Base-by-base conservation (phyloP, 2,797 vertebrate genomes). In the Botia kubotai region DNA sequence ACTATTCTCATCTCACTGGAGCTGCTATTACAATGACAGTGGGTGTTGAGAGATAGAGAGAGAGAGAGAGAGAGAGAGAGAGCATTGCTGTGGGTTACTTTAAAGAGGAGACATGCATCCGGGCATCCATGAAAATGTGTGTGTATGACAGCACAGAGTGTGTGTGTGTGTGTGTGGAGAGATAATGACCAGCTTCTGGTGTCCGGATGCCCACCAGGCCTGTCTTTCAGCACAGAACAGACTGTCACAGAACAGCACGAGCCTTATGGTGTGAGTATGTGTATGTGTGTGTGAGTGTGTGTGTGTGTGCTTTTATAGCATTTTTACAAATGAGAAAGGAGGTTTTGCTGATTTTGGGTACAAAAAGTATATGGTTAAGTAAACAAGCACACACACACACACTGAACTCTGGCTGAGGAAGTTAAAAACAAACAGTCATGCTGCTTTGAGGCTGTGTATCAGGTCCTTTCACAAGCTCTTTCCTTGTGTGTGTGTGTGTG, bases 21-120 rank as follows among this genome's bases (percentile, higher is more conserved):
- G 52, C 33, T 69, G 16, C 8, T 68, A 46, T 48, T 77, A 69
- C 65, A 69, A 29, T 58, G 65, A 68, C 68, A 19, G 52, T 69
- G 21, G 75, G 66, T 77, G 65, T 77, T 69, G 36, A 53, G 29
- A 67, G 62, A 66, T 69, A 74, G 72, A 75, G 60, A 66, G 68
- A 77, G 19, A 78, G 29, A 68, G 11, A 78, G 29, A 68, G 11
- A 68, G n/a, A 79, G 48, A 52, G 17, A 73, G 52, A 81, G 39
- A 70, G 46, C 72, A 84, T 87, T 86, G 87, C 87, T 83, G 80
- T 86, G 82, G 87, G 85, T 85, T 84, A 88, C 83, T 81, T 68
- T 55, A 80, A 79, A 73, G 83, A 82, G 65, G 60, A 84, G 81
- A 39, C 72, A 33, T 67, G 79, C 71, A 26, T 26, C 23, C 79